A percentile compares a stretch with the other conserved stretches of the same genome.
Conservation (phyloP, 2,888 invertebrate genomes). For the Spilarctia lutea region DNA sequence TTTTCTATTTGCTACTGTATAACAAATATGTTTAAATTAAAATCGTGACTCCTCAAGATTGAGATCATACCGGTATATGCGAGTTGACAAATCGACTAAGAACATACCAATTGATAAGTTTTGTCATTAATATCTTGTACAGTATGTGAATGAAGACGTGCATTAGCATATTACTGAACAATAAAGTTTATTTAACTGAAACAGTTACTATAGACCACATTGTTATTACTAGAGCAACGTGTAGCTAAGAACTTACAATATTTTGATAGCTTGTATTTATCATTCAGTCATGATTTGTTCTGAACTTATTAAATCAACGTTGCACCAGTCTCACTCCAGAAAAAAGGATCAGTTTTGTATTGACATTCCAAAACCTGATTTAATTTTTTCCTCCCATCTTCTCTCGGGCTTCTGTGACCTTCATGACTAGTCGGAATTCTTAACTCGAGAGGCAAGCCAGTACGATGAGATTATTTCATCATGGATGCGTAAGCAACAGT, state of each 20-base stretch:
- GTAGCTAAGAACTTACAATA: background rate
- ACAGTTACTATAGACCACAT: background rate
- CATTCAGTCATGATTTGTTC: background rate
- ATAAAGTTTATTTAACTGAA: background rate
- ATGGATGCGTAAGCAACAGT: constrained; percentile 3
- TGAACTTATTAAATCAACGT: background rate
- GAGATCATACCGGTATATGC: background rate
- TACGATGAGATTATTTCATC: constrained; percentile 23
- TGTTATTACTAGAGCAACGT: background rate
- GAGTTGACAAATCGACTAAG: background rate
- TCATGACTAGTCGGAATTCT: constrained; percentile 18
- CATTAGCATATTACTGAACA: background rate
- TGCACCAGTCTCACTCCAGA: background rate
- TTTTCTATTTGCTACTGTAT: background rate
- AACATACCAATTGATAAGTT: background rate
- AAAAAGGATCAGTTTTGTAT: background rate
- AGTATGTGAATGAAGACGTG: background rate
- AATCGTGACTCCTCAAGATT: background rate
- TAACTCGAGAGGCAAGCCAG: constrained; percentile 14
- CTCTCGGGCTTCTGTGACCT: constrained; percentile 13
- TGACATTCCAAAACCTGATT: constrained; percentile 1
- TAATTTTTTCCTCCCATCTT: background rate
- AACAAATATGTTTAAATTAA: background rate
- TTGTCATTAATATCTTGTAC: background rate
- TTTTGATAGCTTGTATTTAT: background rate